Conservation (phyloP, 2,888 invertebrate genomes). For the Polydrusus cervinus region DNA sequence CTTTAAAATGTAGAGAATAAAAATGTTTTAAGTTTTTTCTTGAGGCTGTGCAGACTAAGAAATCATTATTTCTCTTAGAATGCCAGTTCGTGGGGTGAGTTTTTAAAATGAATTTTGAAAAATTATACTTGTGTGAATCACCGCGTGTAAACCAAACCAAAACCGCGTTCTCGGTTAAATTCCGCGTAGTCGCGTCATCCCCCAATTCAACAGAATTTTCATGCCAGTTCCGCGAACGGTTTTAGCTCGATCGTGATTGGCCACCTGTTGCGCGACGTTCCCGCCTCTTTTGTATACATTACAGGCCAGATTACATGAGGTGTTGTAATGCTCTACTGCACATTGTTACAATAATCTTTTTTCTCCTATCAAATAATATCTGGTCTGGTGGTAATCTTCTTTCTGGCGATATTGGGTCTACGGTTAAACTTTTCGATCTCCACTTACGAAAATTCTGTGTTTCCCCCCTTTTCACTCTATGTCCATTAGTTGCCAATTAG, state of each 20-base stretch:
- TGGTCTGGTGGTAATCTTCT: too few species aligned
- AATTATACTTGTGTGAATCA: conserved; percentile 18
- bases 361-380: too few species aligned
- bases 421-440: too few species aligned
- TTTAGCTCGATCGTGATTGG: conserved; percentile 61
- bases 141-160: conserved; percentile 5
- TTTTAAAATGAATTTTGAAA: too few species aligned
- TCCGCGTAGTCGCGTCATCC: conserved; percentile 47
- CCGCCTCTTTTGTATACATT: conserved; percentile 63
- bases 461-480: not conserved
- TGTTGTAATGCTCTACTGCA: conserved; percentile 22
- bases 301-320: conserved; percentile 29
- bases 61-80: too few species aligned
- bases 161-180: conserved; percentile 9
- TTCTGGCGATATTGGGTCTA: too few species aligned
- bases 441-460: too few species aligned
- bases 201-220: conserved; percentile 48
- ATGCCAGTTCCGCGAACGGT: conserved; percentile 44
- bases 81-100: too few species aligned
- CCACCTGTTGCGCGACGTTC: conserved; percentile 68
- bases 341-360: conserved; percentile 5
- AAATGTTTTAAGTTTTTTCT: too few species aligned
- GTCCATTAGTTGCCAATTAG: too few species aligned
- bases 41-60: too few species aligned
- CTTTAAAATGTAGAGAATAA: too few species aligned